Evolutionary conservation across 2,113 vertebrate species (phyloP).

Genomic region (Oreamnos americanus): DNA sequence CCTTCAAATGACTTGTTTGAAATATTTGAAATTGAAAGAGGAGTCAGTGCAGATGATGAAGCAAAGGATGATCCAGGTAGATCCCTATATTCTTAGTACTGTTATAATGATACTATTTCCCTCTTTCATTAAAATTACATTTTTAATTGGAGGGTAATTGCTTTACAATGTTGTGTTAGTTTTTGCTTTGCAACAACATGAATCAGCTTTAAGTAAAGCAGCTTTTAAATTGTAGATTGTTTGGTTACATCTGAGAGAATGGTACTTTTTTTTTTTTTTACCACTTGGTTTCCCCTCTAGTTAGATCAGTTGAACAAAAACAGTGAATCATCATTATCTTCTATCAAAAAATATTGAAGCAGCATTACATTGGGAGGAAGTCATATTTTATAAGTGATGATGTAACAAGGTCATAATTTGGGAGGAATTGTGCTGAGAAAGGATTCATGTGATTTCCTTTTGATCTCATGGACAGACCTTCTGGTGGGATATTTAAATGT

Average conservation of each 20-base stretch:
- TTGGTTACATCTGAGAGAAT: not conserved
- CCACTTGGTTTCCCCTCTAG: not conserved
- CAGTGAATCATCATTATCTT: not conserved
- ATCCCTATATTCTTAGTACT: not conserved
- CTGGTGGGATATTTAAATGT: not conserved
- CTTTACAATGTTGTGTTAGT: not conserved
- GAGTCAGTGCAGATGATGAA: slow-evolving; percentile 91
- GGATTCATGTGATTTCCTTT: not conserved
- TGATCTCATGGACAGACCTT: not conserved
- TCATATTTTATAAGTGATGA: not conserved
- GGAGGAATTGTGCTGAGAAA: not conserved
- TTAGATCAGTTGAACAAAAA: slow-evolving; percentile 23
- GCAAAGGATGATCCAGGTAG: slow-evolving; percentile 94
- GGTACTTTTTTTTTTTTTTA: not conserved
- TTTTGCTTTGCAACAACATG: not conserved
- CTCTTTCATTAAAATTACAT: not conserved
- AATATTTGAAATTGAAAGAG: slow-evolving; percentile 93
- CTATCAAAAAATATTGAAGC: not conserved
- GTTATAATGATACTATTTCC: not conserved
- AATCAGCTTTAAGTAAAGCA: not conserved
- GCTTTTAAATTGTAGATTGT: not conserved
- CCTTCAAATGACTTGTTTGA: slow-evolving; percentile 88
- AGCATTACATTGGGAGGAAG: not conserved
- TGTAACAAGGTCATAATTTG: not conserved
- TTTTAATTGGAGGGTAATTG: not conserved